Evolutionary conservation across 1,140 invertebrate genomes (phyloP).

Genomic region (Tribolium madens): DNA sequence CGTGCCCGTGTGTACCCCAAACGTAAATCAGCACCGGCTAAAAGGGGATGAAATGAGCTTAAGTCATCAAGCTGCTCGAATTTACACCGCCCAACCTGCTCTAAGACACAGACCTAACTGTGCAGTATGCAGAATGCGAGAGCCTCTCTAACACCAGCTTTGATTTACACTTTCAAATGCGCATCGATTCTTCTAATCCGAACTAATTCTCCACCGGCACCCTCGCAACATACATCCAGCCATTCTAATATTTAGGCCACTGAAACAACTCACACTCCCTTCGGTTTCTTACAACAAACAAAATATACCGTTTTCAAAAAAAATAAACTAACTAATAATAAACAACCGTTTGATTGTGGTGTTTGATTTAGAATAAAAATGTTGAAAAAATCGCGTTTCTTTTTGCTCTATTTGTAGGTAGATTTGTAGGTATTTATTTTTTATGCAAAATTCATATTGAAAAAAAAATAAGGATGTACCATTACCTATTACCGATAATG

Average conservation of each 20-base stretch:
- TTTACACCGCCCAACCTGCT: constrained; percentile 58
- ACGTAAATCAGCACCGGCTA: constrained; percentile 65
- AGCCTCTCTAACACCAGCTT: constrained; percentile 54
- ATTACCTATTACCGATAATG: no score
- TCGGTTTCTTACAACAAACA: background rate
- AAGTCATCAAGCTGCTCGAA: constrained; percentile 63
- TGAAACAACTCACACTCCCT: background rate
- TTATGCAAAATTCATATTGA: no score
- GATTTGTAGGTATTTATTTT: no score
- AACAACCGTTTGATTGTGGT: no score
- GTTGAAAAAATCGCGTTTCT: no score
- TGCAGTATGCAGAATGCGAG: background rate
- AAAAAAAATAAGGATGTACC: no score
- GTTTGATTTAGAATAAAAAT: no score
- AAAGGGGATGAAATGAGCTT: constrained; percentile 63
- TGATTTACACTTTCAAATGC: constrained; percentile 56
- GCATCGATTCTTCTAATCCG: constrained; percentile 55
- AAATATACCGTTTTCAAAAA: background rate
- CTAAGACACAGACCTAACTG: constrained; percentile 48
- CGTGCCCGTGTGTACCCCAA: constrained; percentile 59
- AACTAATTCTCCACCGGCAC: constrained; percentile 18
- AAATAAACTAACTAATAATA: no score
- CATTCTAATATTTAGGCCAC: background rate
- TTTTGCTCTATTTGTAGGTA: no score
- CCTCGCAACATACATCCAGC: background rate